phyloP scores from a whole-genome alignment of 92 coral and sea anemone genomes.

The Porites divaricata region DNA sequence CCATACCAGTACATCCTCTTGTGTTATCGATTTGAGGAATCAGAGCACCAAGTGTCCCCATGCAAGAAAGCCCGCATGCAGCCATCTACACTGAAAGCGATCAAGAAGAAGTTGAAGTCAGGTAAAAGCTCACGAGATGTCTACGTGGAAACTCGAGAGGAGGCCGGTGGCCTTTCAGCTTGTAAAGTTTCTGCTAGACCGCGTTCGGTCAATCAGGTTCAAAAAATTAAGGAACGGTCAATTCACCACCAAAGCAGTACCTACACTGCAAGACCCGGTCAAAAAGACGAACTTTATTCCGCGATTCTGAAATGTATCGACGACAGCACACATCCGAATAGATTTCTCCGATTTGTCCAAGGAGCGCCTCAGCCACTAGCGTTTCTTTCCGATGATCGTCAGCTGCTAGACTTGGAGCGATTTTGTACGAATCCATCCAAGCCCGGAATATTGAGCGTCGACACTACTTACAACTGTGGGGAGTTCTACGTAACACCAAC shows the following conservation, averaged over 20 bases:
- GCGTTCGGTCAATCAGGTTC: constrained; percentile 14
- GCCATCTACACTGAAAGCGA: constrained; percentile 1
- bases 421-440: constrained; percentile 43
- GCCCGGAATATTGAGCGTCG: constrained; percentile 46
- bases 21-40: constrained; percentile 18
- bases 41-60: background rate
- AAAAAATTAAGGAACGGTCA: constrained; percentile 38
- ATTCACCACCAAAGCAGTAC: too few relatives aligned
- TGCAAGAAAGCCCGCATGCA: background rate
- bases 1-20: constrained; percentile 13
- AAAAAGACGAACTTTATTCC: constrained; percentile 48
- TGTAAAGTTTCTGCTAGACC: too few relatives aligned
- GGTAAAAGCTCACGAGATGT: constrained; percentile 17
- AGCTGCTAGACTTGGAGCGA: constrained; percentile 37
- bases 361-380: constrained; percentile 64
- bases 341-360: constrained; percentile 50
- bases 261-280: background rate
- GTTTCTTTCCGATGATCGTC: constrained; percentile 48
- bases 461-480: constrained; percentile 64
- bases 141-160: background rate
- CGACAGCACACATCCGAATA: constrained; percentile 12
- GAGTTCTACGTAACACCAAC: constrained; percentile 47
- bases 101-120: background rate
- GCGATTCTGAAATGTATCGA: constrained; percentile 45
- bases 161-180: too few relatives aligned